Evolutionary conservation across 2,113 vertebrate genomes (phyloP).

Genomic region (Formicarius rufipectus): DNA sequence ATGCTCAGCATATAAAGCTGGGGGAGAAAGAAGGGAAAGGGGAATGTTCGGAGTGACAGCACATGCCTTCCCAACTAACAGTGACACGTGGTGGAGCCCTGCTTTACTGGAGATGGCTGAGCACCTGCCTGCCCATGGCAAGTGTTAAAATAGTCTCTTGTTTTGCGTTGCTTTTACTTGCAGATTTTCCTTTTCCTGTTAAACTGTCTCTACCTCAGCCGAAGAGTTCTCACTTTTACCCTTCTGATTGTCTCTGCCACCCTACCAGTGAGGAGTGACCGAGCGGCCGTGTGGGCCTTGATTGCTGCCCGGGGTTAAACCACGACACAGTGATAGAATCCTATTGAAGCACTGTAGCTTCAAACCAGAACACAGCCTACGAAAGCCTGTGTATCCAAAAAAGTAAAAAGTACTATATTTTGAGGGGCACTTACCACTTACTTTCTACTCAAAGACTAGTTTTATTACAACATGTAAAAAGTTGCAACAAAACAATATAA

Average conservation of each 20-base stretch:
- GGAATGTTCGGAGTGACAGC: accelerated
- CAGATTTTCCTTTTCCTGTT: neutral
- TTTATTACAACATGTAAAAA: neutral
- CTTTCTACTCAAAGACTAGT: neutral
- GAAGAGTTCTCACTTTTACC: neutral
- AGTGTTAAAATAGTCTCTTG: neutral
- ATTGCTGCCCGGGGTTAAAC: neutral
- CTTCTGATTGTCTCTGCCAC: neutral
- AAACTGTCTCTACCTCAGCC: neutral
- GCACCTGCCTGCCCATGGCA: neutral
- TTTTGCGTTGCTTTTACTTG: neutral
- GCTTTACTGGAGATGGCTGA: neutral
- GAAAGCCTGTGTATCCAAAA: neutral
- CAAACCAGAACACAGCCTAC: neutral
- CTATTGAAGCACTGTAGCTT: neutral
- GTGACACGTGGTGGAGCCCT: neutral
- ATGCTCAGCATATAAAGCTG: neutral
- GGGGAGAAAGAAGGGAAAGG: neutral
- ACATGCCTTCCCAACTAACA: neutral
- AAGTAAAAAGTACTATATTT: neutral
- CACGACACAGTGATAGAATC: neutral
- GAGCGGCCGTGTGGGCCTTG: neutral
- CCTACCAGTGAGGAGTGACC: neutral
- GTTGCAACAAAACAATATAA: neutral
- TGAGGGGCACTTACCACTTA: neutral